Percentiles rank a stretch among this genome's conserved stretches.
phyloP scores from a whole-genome alignment of 2,797 vertebrate species.

The Hypotaenidia philippensis region DNA sequence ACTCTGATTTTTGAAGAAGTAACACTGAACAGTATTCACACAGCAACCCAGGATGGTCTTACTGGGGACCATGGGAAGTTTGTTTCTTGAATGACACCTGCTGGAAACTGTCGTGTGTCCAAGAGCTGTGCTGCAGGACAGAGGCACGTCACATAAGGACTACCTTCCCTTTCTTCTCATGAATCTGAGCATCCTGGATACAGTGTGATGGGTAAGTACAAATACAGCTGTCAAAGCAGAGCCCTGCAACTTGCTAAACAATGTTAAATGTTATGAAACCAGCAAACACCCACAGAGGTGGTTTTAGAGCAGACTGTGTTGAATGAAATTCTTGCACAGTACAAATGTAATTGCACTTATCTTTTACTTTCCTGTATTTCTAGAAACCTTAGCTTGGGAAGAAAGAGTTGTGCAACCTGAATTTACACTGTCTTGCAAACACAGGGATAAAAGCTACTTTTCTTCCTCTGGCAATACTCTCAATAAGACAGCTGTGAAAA shows the following conservation, averaged over 20 bases:
- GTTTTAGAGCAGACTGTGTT: neutral
- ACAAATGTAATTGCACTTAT: neutral
- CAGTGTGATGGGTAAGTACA: neutral
- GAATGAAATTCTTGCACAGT: neutral
- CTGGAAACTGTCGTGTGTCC: neutral
- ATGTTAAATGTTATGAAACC: neutral
- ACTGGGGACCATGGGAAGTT: neutral
- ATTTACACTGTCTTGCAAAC: neutral
- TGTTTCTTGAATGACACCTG: constrained; percentile 26
- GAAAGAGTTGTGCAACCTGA: neutral
- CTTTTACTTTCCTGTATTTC: neutral
- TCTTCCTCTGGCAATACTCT: neutral
- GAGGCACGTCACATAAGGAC: accelerated
- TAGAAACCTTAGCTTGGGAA: neutral
- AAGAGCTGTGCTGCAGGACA: neutral
- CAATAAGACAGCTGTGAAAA: neutral
- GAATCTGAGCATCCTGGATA: neutral
- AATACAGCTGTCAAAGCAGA: neutral
- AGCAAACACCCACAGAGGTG: neutral
- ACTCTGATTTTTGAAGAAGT: neutral
- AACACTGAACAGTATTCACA: neutral
- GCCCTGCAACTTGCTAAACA: neutral
- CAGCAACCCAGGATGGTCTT: neutral
- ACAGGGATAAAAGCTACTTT: neutral
- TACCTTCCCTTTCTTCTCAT: accelerated